phyloP scores from a whole-genome alignment of 2,113 vertebrate genomes.

The Corythornis vintsioides region DNA sequence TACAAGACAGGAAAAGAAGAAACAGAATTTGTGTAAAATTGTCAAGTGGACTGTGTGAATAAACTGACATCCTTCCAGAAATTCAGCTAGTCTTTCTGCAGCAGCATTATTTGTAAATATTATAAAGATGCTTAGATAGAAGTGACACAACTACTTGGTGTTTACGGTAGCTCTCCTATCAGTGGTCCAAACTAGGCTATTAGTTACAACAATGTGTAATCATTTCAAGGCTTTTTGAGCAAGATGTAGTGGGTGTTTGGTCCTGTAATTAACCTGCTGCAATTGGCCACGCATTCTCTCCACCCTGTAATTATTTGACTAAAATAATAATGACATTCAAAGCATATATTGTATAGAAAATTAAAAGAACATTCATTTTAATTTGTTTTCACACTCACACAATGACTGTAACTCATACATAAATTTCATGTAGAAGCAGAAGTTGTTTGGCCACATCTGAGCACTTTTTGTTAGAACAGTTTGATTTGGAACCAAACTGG shows the following conservation, averaged over 20 bases:
- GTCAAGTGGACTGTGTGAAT: not conserved
- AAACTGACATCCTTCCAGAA: not conserved
- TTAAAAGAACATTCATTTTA: slow-evolving; percentile 8
- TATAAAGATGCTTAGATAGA: not conserved
- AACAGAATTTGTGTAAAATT: not conserved
- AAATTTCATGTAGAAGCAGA: not conserved
- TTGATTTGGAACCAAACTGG: not conserved
- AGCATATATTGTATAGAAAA: slow-evolving; percentile 15
- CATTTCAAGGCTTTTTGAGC: slow-evolving; percentile 28
- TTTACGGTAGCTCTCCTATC: not conserved
- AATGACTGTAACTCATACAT: not conserved
- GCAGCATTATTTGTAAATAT: not conserved
- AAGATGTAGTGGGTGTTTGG: slow-evolving; percentile 21
- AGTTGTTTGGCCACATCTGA: not conserved
- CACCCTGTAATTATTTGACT: slow-evolving; percentile 48
- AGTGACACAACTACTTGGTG: not conserved
- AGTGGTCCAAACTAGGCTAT: not conserved
- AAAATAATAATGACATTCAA: slow-evolving; percentile 32
- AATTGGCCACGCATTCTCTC: not conserved
- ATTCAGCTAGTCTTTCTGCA: not conserved
- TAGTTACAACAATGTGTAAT: slow-evolving; percentile 9
- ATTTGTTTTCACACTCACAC: not conserved
- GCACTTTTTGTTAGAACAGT: not conserved
- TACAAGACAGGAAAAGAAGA: not conserved
- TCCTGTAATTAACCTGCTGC: slow-evolving; percentile 54